These are phyloP conservation scores for Drosophila repletoides DNA, from an alignment of 1,140 invertebrate species.

Conservation along the genomic window DNA sequence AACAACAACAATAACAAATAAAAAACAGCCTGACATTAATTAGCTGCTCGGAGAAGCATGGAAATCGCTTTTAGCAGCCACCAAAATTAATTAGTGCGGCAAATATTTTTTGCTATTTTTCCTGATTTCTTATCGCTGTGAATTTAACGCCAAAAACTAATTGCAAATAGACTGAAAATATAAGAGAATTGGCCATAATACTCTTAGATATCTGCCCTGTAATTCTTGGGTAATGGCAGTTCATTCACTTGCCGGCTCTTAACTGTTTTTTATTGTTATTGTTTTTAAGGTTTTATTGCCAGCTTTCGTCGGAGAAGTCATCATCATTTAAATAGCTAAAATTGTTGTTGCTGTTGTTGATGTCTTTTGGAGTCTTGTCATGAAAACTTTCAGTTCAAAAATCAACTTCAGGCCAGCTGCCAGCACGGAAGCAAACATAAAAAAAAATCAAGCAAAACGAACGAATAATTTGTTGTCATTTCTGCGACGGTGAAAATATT, in stretches of 20 bases:
- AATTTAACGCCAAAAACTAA: constrained; percentile 38
- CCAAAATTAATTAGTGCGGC: constrained; percentile 40
- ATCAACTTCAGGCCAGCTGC: constrained; percentile 31
- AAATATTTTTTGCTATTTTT: constrained; percentile 55
- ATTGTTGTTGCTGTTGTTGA: constrained; percentile 38
- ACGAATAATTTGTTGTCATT: constrained; percentile 57
- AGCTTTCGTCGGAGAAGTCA: constrained; percentile 39
- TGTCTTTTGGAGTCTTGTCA: constrained; percentile 37
- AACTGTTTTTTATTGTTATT: constrained; percentile 27
- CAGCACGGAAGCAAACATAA: constrained; percentile 53
- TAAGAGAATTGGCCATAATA: constrained; percentile 31
- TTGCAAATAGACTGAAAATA: constrained; percentile 38
- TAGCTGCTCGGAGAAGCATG: constrained; percentile 37
- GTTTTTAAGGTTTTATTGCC: constrained; percentile 28
- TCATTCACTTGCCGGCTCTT: constrained; percentile 54
- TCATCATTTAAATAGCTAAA: constrained; percentile 42
- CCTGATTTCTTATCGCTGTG: constrained; percentile 26
- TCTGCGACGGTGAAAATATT: constrained; percentile 58
- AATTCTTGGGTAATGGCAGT: constrained; percentile 26
- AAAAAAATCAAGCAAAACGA: constrained; percentile 7
- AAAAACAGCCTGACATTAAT: constrained; percentile 46
- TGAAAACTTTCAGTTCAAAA: constrained; percentile 64
- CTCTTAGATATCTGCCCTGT: neutral
- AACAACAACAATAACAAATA: constrained; percentile 19
- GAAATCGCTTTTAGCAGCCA: constrained; percentile 11